Evolutionary conservation across 53 echinoderm and acorn worm species (phyloP), one percentile per base, ranked within the genome.

Genomic region (Mesocentrotus franciscanus): DNA sequence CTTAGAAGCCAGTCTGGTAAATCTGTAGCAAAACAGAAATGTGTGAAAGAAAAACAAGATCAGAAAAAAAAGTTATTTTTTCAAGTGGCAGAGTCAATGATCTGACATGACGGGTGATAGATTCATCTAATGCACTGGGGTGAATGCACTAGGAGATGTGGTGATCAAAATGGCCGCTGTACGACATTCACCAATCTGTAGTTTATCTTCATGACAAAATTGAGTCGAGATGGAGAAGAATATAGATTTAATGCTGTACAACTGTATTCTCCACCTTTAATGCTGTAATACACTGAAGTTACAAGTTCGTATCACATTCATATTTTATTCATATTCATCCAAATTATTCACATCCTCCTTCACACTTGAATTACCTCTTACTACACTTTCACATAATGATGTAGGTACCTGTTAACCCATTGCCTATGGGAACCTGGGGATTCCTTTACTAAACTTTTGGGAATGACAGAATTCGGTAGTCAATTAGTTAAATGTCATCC

Each of bases 61-160:
- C 68, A 91, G 91, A 42, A 66, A 91, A 90, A 91, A 91, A 57
- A 59, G 87, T 87, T 91, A 91, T 91, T 91, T 91, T 91, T 91
- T 91, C 91, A 87, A 58, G 87, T 87, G 58, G 26, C 57, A 87
- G 87, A 87, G 57, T 87, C 87, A 17, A 56, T 87, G 87, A 87
- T 87, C 87, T 87, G 87, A 87, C 87, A 57, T 26, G 42, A 22
- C 6, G 49, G 87, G 29, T 87, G 87, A 57, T 58, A n/a, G 87
- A 87, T 56, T 39, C 87, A 87, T 87, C 87, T 34, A 56, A 26
- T 18, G 58, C 58, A 58, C 49, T 18, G 34, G 39, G 87, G 87
- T 87, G 87, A 87, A 87, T 58, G 87, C 56, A 87, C 87, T 15
- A 57, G 87, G 58, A 87, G 87, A 57, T 24, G 27, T 17, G 1